Percentiles rank a stretch among this genome's conserved stretches.
Evolutionary conservation across 1,140 invertebrate species (phyloP).

Genomic region (Chymomyza costata): DNA sequence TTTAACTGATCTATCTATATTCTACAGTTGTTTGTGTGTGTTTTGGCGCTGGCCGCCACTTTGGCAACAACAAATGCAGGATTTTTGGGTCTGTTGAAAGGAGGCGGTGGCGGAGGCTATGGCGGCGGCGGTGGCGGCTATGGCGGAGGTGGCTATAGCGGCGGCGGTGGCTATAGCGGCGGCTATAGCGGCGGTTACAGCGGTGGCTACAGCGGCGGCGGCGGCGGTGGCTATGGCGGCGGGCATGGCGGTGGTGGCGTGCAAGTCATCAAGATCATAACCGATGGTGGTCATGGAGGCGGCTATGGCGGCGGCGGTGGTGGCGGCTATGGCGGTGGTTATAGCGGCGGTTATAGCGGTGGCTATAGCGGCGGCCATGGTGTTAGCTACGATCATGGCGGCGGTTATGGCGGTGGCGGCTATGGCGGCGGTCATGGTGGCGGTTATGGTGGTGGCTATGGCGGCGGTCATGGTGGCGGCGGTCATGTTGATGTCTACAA

Average conservation of each 20-base stretch:
- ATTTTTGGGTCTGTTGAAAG: constrained; percentile 50
- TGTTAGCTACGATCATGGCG: constrained; percentile 4
- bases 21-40: constrained; percentile 54
- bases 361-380: constrained; percentile 20
- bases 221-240: constrained; percentile 13
- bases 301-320: constrained; percentile 25
- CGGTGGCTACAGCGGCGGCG: constrained; percentile 9
- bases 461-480: constrained; percentile 16
- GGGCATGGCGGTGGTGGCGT: constrained; percentile 27
- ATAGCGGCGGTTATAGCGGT: constrained; percentile 16
- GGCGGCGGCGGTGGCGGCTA: constrained; percentile 23
- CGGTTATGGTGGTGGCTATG: constrained; percentile 23
- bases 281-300: constrained; percentile 13
- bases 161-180: constrained; percentile 11
- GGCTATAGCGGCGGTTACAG: constrained; percentile 19
- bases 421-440: constrained; percentile 13
- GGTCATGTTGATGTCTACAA: constrained; percentile 33
- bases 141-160: constrained; percentile 18
- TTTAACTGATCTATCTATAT: constrained; percentile 13
- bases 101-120: constrained; percentile 38
- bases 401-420: constrained; percentile 1
- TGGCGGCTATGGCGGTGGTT: constrained; percentile 25
- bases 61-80: constrained; percentile 54
- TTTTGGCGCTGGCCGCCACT: constrained; percentile 50
- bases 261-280: constrained; percentile 29